Percentiles rank a stretch among this genome's conserved stretches.
These are phyloP conservation scores for Meganola albula DNA, from an alignment of 2,888 invertebrate genomes.

Conservation along the genomic window DNA sequence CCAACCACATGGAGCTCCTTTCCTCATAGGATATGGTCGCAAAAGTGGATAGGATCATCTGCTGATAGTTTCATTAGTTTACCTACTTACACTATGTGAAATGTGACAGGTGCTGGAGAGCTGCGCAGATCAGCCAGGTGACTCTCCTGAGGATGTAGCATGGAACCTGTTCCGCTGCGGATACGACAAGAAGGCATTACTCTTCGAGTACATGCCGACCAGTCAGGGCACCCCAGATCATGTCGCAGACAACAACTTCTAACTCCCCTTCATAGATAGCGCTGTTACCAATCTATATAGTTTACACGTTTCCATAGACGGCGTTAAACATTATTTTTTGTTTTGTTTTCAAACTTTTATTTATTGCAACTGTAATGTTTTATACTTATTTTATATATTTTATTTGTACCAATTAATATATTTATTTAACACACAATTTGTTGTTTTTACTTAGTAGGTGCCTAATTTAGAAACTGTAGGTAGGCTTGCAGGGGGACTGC, in stretches of 20 bases:
- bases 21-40: too few relatives aligned
- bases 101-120: slow-evolving; percentile 53
- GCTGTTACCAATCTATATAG: slow-evolving; percentile 6
- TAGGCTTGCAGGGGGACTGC: too few relatives aligned
- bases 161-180: slow-evolving; percentile 69
- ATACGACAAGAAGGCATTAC: slow-evolving; percentile 56
- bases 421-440: too few relatives aligned
- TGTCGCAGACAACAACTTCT: slow-evolving; percentile 25
- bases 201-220: slow-evolving; percentile 57
- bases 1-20: too few relatives aligned
- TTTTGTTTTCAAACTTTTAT: background rate
- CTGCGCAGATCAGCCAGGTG: slow-evolving; percentile 51
- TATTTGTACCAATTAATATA: too few relatives aligned
- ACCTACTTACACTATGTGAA: too few relatives aligned
- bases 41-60: too few relatives aligned
- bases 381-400: too few relatives aligned
- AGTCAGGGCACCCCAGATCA: slow-evolving; percentile 2
- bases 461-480: too few relatives aligned
- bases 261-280: slow-evolving; percentile 16
- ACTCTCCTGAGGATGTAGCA: slow-evolving; percentile 57
- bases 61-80: too few relatives aligned
- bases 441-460: too few relatives aligned
- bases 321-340: slow-evolving; percentile 1
- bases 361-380: too few relatives aligned
- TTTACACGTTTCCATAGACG: slow-evolving; percentile 6